Conservation (phyloP, 2,888 invertebrate genomes). For the Ischnus inquisitorius region DNA sequence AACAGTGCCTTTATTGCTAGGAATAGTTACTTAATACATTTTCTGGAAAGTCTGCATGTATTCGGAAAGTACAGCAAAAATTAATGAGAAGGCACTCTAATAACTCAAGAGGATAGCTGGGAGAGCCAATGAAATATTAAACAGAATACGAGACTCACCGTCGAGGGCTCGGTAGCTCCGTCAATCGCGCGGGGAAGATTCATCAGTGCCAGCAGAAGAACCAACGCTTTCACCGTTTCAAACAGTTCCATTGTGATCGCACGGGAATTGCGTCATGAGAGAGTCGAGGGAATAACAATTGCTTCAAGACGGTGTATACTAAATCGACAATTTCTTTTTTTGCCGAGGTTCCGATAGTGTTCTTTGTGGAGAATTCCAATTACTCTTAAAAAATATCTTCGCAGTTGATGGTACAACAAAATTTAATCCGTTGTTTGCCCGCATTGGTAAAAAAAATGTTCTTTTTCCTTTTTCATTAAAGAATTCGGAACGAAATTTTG, state of each 20-base stretch:
- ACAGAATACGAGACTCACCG: constrained; percentile 75
- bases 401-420: too few relatives aligned
- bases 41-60: too few relatives aligned
- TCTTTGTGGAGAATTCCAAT: too few relatives aligned
- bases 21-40: background rate
- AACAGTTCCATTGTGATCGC: constrained; percentile 74
- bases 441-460: too few relatives aligned
- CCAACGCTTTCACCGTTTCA: constrained; percentile 78
- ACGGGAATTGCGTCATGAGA: constrained; percentile 44
- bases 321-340: background rate
- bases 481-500: too few relatives aligned
- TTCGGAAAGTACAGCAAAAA: too few relatives aligned
- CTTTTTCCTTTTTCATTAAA: too few relatives aligned
- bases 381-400: too few relatives aligned
- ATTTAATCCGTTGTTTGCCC: too few relatives aligned
- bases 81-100: too few relatives aligned
- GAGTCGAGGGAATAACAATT: constrained; percentile 39
- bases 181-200: constrained; percentile 61
- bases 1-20: background rate
- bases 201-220: constrained; percentile 72
- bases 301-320: constrained; percentile 10
- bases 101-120: background rate
- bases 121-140: constrained; percentile 36
- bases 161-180: constrained; percentile 72
- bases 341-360: too few relatives aligned